Base-by-base conservation (phyloP, 1,140 invertebrate genomes). In the Mactra quadrangularis region DNA sequence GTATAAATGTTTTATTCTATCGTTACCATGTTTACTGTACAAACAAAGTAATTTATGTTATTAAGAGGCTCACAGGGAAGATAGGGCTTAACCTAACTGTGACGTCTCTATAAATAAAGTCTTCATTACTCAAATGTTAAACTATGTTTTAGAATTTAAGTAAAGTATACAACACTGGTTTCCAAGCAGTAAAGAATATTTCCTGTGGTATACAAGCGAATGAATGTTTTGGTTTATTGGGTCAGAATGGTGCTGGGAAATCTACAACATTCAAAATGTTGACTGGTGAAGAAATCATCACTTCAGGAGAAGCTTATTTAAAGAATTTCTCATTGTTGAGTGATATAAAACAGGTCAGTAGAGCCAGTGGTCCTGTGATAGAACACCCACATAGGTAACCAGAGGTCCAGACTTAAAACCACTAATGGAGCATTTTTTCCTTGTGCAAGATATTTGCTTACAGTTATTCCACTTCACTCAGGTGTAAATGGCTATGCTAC, bases 211-310 rank as follows among this genome's bases (percentile, higher is more conserved):
- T 96, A 1, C 93, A 94, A 22, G 84, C 89, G 33, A 93, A 93
- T 7, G 96, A 98, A 93, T 98, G 97, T 89, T 98, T 98, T 91
- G 97, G 97, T 0, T 92, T 98, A 33, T 93, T 98, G 41, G 97
- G 97, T 9, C 85, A 90, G n/a, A 91, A 91, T 70, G 90, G 90
- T 25, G 90, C 90, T 27, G 93, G 93, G 17, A 92, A 92, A 83
- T 92, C 93, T 17, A 90, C 92, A 33, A 93, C 92, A 9, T 93
- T 91, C 83, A 91, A 90, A 57, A 91, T 91, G 88, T 50, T 91
- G 33, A 91, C 90, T 6, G 89, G 89, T 11, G 89, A 90, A 74
- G 70, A 88, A n/a, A 60, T 78, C 25, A 82, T 89, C 3, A 88
- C 79, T 11, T 57, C 52, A 47, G 93, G 93, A 31, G 85, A 91